phyloP scores from a whole-genome alignment of 2,888 invertebrate genomes.

The Chelonus formosanus region DNA sequence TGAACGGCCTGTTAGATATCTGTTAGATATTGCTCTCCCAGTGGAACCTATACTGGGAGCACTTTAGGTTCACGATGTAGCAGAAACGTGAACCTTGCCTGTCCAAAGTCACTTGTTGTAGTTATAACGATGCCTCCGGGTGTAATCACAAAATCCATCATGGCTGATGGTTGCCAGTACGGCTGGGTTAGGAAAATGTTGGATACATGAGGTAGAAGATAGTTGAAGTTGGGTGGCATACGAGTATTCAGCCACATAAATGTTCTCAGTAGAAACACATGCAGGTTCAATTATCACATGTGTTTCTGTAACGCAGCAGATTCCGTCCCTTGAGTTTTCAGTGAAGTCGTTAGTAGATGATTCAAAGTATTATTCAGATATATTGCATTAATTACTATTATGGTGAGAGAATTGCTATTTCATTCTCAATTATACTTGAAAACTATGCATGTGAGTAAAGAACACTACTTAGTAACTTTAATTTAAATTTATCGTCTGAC shows the following conservation, averaged over 20 bases:
- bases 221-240: no score
- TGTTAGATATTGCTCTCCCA: slow-evolving; percentile 15
- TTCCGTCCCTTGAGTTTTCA: background rate
- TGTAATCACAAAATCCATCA: slow-evolving; percentile 20
- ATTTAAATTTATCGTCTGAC: no score
- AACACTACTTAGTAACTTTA: no score
- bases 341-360: background rate
- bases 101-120: slow-evolving; percentile 9
- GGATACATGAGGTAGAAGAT: no score
- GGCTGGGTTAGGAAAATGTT: no score
- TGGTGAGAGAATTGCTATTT: no score
- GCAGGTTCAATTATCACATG: no score
- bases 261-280: no score
- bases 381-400: no score
- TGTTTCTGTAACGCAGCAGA: background rate
- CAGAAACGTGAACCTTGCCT: slow-evolving; percentile 7
- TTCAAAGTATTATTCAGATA: background rate
- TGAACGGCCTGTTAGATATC: slow-evolving; percentile 12
- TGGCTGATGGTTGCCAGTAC: background rate
- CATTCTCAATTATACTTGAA: no score
- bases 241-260: no score
- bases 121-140: slow-evolving; percentile 15
- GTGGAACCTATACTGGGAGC: slow-evolving; percentile 8
- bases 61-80: background rate
- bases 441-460: no score